phyloP scores from a whole-genome alignment of 2,797 vertebrate species.

The Neosilurus hyrtlii region DNA sequence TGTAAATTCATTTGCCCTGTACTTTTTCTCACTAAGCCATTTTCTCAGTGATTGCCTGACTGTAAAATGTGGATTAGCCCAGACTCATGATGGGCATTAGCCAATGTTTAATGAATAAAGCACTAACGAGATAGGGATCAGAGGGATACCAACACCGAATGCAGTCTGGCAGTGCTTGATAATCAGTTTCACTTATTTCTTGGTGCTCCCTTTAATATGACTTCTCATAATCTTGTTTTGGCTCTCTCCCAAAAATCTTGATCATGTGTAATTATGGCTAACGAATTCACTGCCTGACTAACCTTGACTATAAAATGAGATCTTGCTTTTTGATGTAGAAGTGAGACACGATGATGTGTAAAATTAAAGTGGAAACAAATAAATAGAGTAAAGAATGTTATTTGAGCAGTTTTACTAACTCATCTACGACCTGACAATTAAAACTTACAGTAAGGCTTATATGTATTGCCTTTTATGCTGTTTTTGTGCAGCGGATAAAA shows the following conservation, averaged over 20 bases:
- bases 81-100: constrained; percentile 67
- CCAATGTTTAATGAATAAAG: constrained; percentile 69
- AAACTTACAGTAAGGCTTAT: too few species aligned
- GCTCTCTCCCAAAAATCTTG: constrained; percentile 64
- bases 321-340: constrained; percentile 62
- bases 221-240: constrained; percentile 69
- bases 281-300: constrained; percentile 76
- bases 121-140: constrained; percentile 73
- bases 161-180: constrained; percentile 72
- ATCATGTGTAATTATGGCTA: constrained; percentile 76
- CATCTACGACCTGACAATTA: too few species aligned
- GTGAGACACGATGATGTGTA: constrained; percentile 54
- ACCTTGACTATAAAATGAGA: constrained; percentile 75
- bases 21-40: constrained; percentile 45
- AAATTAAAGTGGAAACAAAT: too few species aligned
- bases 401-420: too few species aligned
- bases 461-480: too few species aligned
- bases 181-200: constrained; percentile 72
- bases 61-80: constrained; percentile 63
- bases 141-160: constrained; percentile 69
- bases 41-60: constrained; percentile 48
- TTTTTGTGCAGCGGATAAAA: too few species aligned
- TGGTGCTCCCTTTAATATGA: constrained; percentile 74
- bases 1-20: constrained; percentile 30
- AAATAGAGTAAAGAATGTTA: too few species aligned